Conservation (phyloP, 2,797 vertebrate species). For the Limnodromus scolopaceus region DNA sequence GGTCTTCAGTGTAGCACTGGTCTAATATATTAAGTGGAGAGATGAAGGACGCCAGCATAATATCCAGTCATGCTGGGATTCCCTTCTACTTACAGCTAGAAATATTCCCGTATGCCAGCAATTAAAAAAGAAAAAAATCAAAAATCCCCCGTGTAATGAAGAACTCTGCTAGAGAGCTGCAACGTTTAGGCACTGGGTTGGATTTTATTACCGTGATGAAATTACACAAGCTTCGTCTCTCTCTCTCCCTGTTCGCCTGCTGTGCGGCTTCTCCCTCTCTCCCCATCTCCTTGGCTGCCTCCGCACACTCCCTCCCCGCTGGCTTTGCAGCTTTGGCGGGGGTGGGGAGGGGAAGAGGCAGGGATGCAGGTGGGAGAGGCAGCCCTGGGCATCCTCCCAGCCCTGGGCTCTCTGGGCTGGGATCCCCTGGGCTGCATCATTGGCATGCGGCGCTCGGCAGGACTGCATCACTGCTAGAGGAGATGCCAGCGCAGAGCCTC, state of each 20-base stretch:
- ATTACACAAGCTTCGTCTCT: background rate
- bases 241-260: background rate
- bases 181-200: background rate
- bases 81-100: background rate
- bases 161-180: background rate
- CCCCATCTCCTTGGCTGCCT: background rate
- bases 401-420: background rate
- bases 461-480: slow-evolving; percentile 68
- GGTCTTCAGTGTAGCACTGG: background rate
- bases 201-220: slow-evolving; percentile 16
- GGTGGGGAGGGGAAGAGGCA: background rate
- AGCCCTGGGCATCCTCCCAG: background rate
- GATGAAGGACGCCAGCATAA: background rate
- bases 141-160: background rate
- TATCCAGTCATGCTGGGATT: background rate
- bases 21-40: background rate
- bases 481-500: slow-evolving; percentile 49
- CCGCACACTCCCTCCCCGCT: background rate
- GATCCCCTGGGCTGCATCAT: slow-evolving; percentile 56
- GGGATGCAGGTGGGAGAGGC: slow-evolving; percentile 43
- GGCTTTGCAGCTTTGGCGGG: background rate
- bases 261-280: background rate
- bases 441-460: slow-evolving; percentile 50
- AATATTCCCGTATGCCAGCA: background rate
- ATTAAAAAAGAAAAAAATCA: background rate